Evolutionary conservation across 2,113 vertebrate genomes (phyloP).

Genomic region (Trochalopteron elliotii): DNA sequence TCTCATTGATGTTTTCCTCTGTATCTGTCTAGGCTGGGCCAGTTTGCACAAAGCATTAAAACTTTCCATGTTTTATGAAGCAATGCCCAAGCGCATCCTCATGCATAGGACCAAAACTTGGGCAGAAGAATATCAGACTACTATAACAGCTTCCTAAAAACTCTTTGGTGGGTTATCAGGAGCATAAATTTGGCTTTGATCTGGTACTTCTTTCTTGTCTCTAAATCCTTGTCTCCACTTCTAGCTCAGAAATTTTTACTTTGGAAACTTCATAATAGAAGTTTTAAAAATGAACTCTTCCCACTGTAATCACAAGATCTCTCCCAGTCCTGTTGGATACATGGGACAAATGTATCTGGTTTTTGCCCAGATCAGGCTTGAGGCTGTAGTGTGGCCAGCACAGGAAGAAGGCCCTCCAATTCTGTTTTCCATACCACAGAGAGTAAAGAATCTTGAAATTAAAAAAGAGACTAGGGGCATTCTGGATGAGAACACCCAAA

Average conservation of each 20-base stretch:
- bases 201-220: not conserved
- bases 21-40: not conserved
- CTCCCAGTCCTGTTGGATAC: not conserved
- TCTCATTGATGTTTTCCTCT: not conserved
- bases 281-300: not conserved
- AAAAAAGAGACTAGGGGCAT: not conserved
- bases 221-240: not conserved
- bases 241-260: not conserved
- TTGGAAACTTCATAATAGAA: not conserved
- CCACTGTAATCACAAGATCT: not conserved
- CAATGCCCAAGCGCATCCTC: not conserved
- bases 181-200: not conserved
- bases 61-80: not conserved
- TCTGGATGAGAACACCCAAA: not conserved
- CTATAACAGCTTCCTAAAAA: not conserved
- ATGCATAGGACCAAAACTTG: not conserved
- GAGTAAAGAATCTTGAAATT: not conserved
- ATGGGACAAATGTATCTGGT: rapidly evolving
- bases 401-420: not conserved
- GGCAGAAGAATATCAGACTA: not conserved
- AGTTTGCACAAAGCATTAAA: not conserved
- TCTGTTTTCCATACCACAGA: not conserved
- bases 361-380: not conserved
- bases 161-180: not conserved
- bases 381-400: not conserved